A percentile compares a stretch with the other conserved stretches of the same genome.
phyloP scores from a whole-genome alignment of 2,113 vertebrate species.

The Odocoileus virginianus region DNA sequence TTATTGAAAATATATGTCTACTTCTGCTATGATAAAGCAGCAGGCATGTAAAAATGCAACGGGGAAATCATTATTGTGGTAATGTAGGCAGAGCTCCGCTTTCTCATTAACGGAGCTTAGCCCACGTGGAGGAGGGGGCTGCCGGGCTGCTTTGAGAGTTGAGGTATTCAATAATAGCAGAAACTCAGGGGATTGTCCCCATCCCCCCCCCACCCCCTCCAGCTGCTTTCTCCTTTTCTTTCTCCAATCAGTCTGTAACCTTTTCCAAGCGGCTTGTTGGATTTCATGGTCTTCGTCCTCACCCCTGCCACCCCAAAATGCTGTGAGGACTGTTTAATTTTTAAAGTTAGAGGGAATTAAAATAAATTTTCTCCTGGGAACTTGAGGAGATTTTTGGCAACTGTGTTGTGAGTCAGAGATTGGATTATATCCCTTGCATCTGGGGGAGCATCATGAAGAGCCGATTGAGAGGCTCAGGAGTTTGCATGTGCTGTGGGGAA shows the following conservation, averaged over 20 bases:
- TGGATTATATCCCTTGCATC: constrained; percentile 18
- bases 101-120: constrained; percentile 62
- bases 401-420: neutral
- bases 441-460: neutral
- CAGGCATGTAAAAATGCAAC: constrained; percentile 25
- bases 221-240: constrained; percentile 41
- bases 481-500: neutral
- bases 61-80: constrained; percentile 62
- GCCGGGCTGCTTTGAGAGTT: constrained; percentile 49
- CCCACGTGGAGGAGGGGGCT: constrained; percentile 16
- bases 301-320: constrained; percentile 42
- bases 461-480: neutral
- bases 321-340: constrained; percentile 55
- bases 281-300: constrained; percentile 5
- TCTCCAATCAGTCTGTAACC: constrained; percentile 6
- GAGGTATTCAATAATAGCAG: constrained; percentile 64
- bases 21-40: constrained; percentile 55
- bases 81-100: constrained; percentile 52
- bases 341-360: constrained; percentile 69
- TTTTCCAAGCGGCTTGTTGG: constrained; percentile 38
- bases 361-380: constrained; percentile 52
- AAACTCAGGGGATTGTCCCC: constrained; percentile 63
- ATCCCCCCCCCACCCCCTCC: neutral
- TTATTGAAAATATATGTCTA: constrained; percentile 75
- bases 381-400: constrained; percentile 42